phyloP scores from a whole-genome alignment of 2,113 vertebrate species.

The Podarcis muralis region DNA sequence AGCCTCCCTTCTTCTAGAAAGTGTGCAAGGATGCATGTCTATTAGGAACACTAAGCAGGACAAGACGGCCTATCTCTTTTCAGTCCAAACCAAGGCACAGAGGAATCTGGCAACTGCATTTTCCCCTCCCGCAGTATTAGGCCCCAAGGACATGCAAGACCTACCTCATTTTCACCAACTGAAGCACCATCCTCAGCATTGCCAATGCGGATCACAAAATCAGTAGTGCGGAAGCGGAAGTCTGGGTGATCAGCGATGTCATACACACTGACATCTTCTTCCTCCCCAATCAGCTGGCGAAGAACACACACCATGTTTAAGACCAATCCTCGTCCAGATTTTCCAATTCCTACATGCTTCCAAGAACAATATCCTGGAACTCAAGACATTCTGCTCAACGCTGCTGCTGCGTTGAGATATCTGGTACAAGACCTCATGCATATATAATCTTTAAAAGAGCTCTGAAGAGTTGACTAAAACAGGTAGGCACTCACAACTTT shows the following conservation, averaged over 20 bases:
- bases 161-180: conserved; percentile 73
- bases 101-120: background rate
- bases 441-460: background rate
- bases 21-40: background rate
- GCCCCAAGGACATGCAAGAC: background rate
- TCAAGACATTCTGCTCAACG: background rate
- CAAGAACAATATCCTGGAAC: background rate
- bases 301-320: background rate
- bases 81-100: background rate
- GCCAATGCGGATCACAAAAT: conserved; percentile 97
- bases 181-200: conserved; percentile 82
- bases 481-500: background rate
- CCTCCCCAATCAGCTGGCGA: conserved; percentile 86
- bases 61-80: background rate
- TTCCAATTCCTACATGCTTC: background rate
- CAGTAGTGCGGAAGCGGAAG: conserved; percentile 94
- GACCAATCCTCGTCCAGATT: background rate
- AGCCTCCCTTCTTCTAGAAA: background rate
- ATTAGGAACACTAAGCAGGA: background rate
- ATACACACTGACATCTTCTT: conserved; percentile 97
- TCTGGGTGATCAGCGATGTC: conserved; percentile 97
- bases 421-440: background rate
- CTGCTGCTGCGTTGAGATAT: background rate
- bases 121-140: background rate
- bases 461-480: background rate